Percentiles rank a stretch among this genome's conserved stretches.
Conservation (phyloP, 2,797 vertebrate genomes). For the Podarcis lilfordi region DNA sequence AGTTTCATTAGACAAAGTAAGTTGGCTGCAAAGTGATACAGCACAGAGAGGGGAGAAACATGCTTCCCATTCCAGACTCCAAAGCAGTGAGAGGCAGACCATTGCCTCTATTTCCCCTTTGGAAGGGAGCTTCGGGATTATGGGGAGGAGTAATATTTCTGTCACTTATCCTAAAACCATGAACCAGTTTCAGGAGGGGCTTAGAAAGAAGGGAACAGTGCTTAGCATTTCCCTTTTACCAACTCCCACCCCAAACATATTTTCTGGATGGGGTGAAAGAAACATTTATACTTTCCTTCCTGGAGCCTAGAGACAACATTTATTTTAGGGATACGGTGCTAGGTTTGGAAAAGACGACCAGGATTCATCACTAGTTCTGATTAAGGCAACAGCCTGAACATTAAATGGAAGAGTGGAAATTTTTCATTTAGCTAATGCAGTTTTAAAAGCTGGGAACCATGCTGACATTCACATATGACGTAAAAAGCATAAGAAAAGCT, state of each 20-base stretch:
- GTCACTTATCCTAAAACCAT: not conserved
- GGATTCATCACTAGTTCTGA: not conserved
- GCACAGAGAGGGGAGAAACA: not conserved
- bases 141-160: too few species aligned
- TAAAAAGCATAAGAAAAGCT: not conserved
- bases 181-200: not conserved
- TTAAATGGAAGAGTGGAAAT: not conserved
- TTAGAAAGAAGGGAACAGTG: not conserved
- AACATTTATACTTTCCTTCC: not conserved
- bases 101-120: not conserved
- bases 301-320: not conserved
- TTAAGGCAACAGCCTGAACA: not conserved
- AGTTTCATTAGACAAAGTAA: not conserved
- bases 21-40: not conserved
- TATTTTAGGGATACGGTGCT: too few species aligned
- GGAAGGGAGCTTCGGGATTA: not conserved
- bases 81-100: not conserved
- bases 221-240: not conserved
- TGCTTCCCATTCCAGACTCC: not conserved
- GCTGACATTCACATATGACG: not conserved
- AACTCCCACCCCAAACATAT: not conserved
- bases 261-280: not conserved
- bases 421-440: not conserved
- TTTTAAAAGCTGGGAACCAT: too few species aligned
- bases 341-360: not conserved